Evolutionary conservation across 2,113 vertebrate genomes (phyloP).

Genomic region (Todiramphus saurophagus): DNA sequence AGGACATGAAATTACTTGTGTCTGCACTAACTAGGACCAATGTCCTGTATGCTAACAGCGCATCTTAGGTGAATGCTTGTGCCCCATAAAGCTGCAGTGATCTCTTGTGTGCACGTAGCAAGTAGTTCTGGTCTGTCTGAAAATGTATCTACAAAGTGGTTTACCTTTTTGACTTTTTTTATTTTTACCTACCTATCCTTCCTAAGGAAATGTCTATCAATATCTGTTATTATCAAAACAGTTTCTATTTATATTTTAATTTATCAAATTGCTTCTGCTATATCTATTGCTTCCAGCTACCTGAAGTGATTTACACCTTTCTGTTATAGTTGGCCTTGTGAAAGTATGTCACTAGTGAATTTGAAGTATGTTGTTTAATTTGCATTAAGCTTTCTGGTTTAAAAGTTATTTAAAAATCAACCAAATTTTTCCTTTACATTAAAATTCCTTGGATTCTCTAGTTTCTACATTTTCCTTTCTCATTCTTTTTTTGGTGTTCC

Average conservation of each 20-base stretch:
- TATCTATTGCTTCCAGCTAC: neutral
- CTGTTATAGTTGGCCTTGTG: neutral
- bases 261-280: neutral
- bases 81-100: neutral
- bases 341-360: neutral
- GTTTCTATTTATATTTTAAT: neutral
- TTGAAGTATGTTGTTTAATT: neutral
- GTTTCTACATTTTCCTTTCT: neutral
- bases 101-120: fast-evolving
- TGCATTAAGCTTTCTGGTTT: neutral
- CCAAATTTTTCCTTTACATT: neutral
- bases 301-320: neutral
- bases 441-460: neutral
- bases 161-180: neutral
- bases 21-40: neutral
- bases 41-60: neutral
- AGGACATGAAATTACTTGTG: neutral
- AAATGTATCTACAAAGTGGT: neutral
- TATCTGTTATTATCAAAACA: neutral
- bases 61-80: neutral
- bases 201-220: neutral
- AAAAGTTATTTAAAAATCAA: neutral
- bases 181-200: neutral
- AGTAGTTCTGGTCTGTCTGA: neutral
- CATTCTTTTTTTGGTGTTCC: neutral